A percentile compares a stretch with the other conserved stretches of the same genome.
phyloP scores from a whole-genome alignment of 2,888 invertebrate species.

The Dryococelus australis region DNA sequence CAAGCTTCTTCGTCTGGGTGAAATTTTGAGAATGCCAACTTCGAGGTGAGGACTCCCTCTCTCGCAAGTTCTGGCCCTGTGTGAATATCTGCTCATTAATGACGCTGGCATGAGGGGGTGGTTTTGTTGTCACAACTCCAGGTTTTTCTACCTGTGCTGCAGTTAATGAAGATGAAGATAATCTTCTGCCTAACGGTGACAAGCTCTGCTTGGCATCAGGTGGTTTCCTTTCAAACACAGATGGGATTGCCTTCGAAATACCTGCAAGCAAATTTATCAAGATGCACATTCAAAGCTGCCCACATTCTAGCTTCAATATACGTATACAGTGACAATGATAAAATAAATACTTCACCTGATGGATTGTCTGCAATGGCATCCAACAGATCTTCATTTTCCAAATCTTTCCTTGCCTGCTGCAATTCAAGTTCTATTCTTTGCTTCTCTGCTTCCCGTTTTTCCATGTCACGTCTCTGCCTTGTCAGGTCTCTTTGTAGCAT shows the following conservation, averaged over 20 bases:
- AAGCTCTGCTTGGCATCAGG: slow-evolving; percentile 9
- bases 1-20: slow-evolving; percentile 38
- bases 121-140: not conserved
- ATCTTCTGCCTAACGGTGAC: slow-evolving; percentile 2
- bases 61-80: not conserved
- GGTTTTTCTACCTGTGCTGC: not conserved
- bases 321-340: not conserved
- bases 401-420: slow-evolving; percentile 62
- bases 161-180: slow-evolving; percentile 26
- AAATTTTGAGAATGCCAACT: slow-evolving; percentile 19
- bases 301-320: no score
- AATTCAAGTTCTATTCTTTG: slow-evolving; percentile 61
- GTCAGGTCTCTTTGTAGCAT: slow-evolving; percentile 64
- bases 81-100: not conserved
- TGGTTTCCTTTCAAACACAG: slow-evolving; percentile 17
- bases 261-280: not conserved
- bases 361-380: slow-evolving; percentile 60
- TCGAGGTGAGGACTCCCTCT: not conserved
- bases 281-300: not conserved
- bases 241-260: not conserved
- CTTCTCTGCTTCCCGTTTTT: slow-evolving; percentile 62
- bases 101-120: not conserved
- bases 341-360: slow-evolving; percentile 37
- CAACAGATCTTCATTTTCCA: slow-evolving; percentile 62
- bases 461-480: slow-evolving; percentile 47